Percentiles rank a stretch among this genome's conserved stretches.
Evolutionary conservation across 2,797 vertebrate genomes (phyloP).

Genomic region (Sebastes flavidus): DNA sequence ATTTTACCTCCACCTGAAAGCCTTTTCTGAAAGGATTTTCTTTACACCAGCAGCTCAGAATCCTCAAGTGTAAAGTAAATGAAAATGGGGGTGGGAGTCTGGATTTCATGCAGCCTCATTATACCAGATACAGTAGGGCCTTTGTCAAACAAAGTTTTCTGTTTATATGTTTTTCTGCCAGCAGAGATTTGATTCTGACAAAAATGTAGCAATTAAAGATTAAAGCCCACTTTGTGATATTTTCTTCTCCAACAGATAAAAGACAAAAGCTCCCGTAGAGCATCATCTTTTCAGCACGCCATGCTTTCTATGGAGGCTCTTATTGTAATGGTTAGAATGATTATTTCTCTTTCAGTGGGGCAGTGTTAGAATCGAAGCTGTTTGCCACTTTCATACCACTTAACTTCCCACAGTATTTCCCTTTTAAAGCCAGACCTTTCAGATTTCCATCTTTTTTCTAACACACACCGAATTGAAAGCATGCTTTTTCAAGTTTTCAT

Average conservation of each 20-base stretch:
- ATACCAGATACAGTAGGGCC: constrained; percentile 9
- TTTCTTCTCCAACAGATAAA: constrained; percentile 24
- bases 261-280: not conserved
- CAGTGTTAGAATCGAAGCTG: not conserved
- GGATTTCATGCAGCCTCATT: constrained; percentile 41
- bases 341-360: constrained; percentile 11
- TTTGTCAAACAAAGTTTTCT: constrained; percentile 40
- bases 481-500: not conserved
- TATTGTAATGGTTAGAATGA: not conserved
- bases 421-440: not conserved
- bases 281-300: not conserved
- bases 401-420: not conserved
- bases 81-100: constrained; percentile 17
- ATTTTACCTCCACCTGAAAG: constrained; percentile 24
- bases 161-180: constrained; percentile 3
- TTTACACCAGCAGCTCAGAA: constrained; percentile 13
- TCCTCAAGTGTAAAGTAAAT: constrained; percentile 12
- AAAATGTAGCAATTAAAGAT: constrained; percentile 54
- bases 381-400: not conserved
- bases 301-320: not conserved
- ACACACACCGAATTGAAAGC: not conserved
- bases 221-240: constrained; percentile 38
- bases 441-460: not conserved
- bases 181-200: constrained; percentile 29
- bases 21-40: constrained; percentile 10